Evolutionary conservation across 2,797 vertebrate genomes (phyloP).

Genomic region (Leptoclinus maculatus): DNA sequence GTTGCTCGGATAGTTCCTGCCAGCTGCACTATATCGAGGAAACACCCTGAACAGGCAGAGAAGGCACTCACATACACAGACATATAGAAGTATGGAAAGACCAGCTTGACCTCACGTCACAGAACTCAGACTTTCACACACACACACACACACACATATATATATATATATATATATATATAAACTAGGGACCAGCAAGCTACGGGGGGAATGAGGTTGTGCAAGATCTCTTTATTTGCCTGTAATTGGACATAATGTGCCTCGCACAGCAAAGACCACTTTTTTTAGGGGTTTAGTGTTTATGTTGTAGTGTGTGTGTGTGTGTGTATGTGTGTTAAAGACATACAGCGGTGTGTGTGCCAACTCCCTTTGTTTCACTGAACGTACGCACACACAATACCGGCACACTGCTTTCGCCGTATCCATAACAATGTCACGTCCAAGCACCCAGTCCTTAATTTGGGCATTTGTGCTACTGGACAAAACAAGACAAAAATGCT

Average conservation of each 20-base stretch:
- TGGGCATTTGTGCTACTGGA: conserved; percentile 41
- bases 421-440: conserved; percentile 60
- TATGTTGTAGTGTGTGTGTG: not conserved
- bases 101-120: not conserved
- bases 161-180: not conserved
- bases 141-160: not conserved
- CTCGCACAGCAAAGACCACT: not conserved
- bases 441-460: conserved; percentile 37
- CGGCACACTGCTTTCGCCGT: conserved; percentile 39
- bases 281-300: conserved; percentile 1
- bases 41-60: conserved; percentile 25
- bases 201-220: conserved; percentile 31
- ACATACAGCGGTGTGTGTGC: not conserved
- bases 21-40: conserved; percentile 44
- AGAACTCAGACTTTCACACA: not conserved
- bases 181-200: not conserved
- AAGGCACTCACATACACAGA: conserved; percentile 18
- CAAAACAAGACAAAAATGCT: conserved; percentile 40
- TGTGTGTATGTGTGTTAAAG: conserved; percentile 12
- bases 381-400: conserved; percentile 17
- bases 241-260: conserved; percentile 21
- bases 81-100: conserved; percentile 13
- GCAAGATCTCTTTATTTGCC: conserved; percentile 41
- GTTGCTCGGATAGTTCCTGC: conserved; percentile 43
- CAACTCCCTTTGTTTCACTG: conserved; percentile 40